Conservation (phyloP, 2,888 invertebrate genomes). For the Salticus scenicus region DNA sequence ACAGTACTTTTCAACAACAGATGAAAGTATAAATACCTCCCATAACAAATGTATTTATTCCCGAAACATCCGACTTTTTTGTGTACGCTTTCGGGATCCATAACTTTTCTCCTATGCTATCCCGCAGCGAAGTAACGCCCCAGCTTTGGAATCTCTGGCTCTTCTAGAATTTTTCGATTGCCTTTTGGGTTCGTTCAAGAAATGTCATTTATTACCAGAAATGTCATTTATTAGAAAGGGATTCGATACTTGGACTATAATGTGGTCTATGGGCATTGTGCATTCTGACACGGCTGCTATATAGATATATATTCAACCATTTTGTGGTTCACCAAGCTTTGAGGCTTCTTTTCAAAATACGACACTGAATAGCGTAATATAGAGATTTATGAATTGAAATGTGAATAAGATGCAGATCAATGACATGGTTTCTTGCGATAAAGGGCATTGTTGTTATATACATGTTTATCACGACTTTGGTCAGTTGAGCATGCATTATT, state of each 20-base stretch:
- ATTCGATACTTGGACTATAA: slow-evolving; percentile 43
- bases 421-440: too few species aligned
- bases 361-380: background rate
- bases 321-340: slow-evolving; percentile 45
- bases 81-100: background rate
- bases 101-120: background rate
- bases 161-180: slow-evolving; percentile 18
- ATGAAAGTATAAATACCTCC: too few species aligned
- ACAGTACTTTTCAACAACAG: too few species aligned
- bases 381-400: background rate
- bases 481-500: too few species aligned
- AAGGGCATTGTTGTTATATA: too few species aligned
- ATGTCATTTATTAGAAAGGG: slow-evolving; percentile 49
- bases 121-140: slow-evolving; percentile 18
- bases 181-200: slow-evolving; percentile 21
- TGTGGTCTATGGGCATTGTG: slow-evolving; percentile 39
- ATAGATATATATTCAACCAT: slow-evolving; percentile 37
- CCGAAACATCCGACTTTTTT: background rate
- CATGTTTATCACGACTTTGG: too few species aligned
- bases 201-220: slow-evolving; percentile 41
- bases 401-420: background rate
- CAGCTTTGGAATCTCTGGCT: background rate
- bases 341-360: background rate
- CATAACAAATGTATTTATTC: background rate
- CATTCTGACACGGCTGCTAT: slow-evolving; percentile 7